Evolutionary conservation across 2,888 invertebrate species (phyloP), one percentile per base, ranked within the genome.

Genomic region (Pristionchus entomophagus): DNA sequence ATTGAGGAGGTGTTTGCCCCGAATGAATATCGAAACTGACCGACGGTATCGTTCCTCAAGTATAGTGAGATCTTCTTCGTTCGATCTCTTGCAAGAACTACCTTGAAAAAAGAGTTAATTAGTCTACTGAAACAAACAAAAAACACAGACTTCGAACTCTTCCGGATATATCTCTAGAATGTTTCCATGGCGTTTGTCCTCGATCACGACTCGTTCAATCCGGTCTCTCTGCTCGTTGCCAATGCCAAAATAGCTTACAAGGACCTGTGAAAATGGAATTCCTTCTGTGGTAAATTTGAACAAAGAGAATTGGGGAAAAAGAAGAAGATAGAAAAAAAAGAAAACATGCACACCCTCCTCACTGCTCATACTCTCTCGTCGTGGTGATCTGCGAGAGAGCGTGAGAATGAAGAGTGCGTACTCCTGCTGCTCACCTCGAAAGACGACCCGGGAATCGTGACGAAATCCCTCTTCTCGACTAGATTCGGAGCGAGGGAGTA

Each of bases 151-250:
- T 92, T 92, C 81, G 89, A 92, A 78, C 41, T 87, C 59, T 41
- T 89, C 85, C 6, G 91, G 91, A 78, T 92, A 92, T 2, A 91
- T 86, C 59, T 91, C 92, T 12, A 92, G 65, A 17, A 49, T 2
- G 2, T 59, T 85, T 35, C 87, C 69, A 62, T 88, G 85, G 26
- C 91, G 87, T 5, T 86, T 88, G 14, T 86, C 81, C 19, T 77
- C 19, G 17, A 89, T 81, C 14, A 92, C 92, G 1, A 78, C 26
- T 29, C 91, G 77, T 29, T 82, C 26, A 49, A 92, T 89, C 26
- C 88, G 88, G 86, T 92, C 92, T 35, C 91, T 86, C 6, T n/a
- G n/a, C n/a, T n/a, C n/a, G n/a, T n/a, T n/a, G n/a, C n/a, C n/a
- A n/a, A n/a, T n/a, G n/a, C n/a, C 89, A 56, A 88, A 91, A 1